phyloP scores from a whole-genome alignment of 2,888 invertebrate species.

The Stenotaenia linearis region DNA sequence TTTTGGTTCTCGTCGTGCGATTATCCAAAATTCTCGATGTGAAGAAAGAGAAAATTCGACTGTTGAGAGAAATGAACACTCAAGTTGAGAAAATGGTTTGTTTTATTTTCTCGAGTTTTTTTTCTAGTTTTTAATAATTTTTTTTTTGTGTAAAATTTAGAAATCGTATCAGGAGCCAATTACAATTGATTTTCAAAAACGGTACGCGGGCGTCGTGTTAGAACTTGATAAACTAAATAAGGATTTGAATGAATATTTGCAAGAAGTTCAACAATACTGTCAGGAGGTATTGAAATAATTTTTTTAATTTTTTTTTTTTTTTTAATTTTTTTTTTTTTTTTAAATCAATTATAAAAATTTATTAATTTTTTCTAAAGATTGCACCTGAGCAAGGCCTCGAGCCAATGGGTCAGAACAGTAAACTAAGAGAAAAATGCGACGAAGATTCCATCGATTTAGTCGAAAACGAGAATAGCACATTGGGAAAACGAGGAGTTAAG shows the following conservation, averaged over 20 bases:
- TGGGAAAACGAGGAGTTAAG: conserved; percentile 39
- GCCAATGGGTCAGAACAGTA: conserved; percentile 82
- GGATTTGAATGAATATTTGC: conserved; percentile 77
- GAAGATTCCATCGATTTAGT: conserved; percentile 79
- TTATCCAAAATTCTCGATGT: conserved; percentile 76
- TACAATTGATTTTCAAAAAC: conserved; percentile 80
- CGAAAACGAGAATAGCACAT: conserved; percentile 48
- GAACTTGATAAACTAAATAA: conserved; percentile 86
- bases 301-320: background rate
- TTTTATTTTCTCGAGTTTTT: background rate
- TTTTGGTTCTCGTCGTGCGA: conserved; percentile 76
- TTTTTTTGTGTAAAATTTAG: conserved; percentile 38
- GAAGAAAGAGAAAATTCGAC: conserved; percentile 73
- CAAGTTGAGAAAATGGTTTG: conserved; percentile 72
- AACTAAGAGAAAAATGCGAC: conserved; percentile 76
- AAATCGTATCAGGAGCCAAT: conserved; percentile 71
- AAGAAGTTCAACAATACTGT: conserved; percentile 75
- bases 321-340: conserved; percentile 10
- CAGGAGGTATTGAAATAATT: conserved; percentile 55
- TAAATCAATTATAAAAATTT: too few relatives aligned
- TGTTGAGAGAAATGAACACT: conserved; percentile 77
- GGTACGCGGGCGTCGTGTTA: conserved; percentile 77
- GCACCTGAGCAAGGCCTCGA: conserved; percentile 76
- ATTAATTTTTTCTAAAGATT: too few relatives aligned
- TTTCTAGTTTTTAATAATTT: background rate